Conservation (phyloP, 2,888 invertebrate genomes). For the Aelia acuminata region DNA sequence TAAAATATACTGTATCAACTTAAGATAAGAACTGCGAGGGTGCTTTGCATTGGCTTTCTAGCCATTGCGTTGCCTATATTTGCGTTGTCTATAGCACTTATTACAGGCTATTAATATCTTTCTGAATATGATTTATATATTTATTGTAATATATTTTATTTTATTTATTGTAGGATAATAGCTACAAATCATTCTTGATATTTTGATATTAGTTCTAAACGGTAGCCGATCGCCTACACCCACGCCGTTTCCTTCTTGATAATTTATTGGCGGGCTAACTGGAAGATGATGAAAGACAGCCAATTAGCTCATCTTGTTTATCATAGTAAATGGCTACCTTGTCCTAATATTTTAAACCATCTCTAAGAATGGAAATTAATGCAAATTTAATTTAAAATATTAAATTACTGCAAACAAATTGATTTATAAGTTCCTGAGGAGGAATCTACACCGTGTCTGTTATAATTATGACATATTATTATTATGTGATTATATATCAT, state of each 20-base stretch:
- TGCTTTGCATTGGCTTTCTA: too few species aligned
- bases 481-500: not conserved
- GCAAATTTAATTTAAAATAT: not conserved
- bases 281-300: not conserved
- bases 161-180: too few species aligned
- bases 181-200: not conserved
- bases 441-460: not conserved
- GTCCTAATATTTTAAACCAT: constrained; percentile 4
- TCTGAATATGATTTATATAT: too few species aligned
- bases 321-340: not conserved
- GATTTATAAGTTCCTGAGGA: not conserved
- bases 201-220: not conserved
- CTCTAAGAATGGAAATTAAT: not conserved
- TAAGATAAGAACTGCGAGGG: too few species aligned
- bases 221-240: not conserved
- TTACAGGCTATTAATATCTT: too few species aligned
- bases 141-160: too few species aligned
- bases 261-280: not conserved
- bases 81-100: too few species aligned
- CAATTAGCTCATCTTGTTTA: constrained; percentile 3
- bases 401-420: not conserved
- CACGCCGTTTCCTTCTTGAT: not conserved
- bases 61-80: too few species aligned
- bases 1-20: too few species aligned
- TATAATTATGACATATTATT: not conserved